phyloP scores from a whole-genome alignment of 2,113 vertebrate genomes.

The Pelecanus crispus region DNA sequence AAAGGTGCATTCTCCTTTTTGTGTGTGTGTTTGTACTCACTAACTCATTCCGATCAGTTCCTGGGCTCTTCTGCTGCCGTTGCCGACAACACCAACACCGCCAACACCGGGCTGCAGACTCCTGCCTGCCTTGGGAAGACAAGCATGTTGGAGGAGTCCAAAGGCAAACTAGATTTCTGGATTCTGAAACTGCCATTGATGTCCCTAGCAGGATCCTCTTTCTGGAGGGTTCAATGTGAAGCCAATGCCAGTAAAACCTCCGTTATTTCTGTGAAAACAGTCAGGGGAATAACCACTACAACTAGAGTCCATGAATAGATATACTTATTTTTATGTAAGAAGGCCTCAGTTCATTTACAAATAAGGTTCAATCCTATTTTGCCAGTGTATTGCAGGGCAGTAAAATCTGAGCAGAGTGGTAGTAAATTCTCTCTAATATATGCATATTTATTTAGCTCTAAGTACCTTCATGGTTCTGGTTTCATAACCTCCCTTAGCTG shows the following conservation, averaged over 20 bases:
- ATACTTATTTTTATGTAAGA: neutral
- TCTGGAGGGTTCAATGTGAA: neutral
- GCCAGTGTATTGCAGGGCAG: neutral
- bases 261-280: neutral
- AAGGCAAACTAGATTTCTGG: neutral
- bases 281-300: neutral
- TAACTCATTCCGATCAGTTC: neutral
- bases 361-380: neutral
- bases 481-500: neutral
- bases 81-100: too few relatives aligned
- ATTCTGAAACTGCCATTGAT: neutral
- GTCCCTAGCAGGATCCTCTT: neutral
- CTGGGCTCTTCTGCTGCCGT: neutral
- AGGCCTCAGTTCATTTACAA: neutral
- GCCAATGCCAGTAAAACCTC: neutral
- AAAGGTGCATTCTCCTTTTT: neutral
- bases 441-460: neutral
- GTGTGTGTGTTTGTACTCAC: neutral
- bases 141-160: fast-evolving
- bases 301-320: neutral
- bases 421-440: neutral
- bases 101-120: fast-evolving
- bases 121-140: fast-evolving
- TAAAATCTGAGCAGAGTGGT: neutral
- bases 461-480: neutral